Evolutionary conservation across 1,140 invertebrate species (phyloP), one percentile per base, ranked within the genome.

Genomic region (Mya arenaria): DNA sequence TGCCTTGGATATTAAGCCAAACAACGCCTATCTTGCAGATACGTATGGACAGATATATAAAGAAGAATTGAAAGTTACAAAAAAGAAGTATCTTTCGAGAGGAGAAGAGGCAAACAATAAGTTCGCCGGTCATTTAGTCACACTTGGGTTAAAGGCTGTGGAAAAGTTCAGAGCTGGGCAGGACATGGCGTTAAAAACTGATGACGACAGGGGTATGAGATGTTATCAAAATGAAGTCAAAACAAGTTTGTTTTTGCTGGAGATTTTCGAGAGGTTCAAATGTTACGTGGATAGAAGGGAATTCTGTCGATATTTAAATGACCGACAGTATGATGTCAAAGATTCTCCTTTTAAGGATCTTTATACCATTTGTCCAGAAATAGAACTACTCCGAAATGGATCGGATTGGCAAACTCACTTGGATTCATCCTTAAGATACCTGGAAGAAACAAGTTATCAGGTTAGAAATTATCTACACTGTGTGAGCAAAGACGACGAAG

Each of bases 1-100:
- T 17, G 48, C 23, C 10, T 44, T 52, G 23, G 13, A 30, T 19
- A 1, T 55, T 17, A 62, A 62, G 30, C 19, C n/a, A 3, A 32
- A 72, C 30, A 72, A 72, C 28, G 48, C 68, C 1, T 72, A 44
- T 55, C 30, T 72, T 15, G 4, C n/a, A 52, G 68, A 72, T 32
- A 72, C 68, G 4, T 55, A 72, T 55, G 68, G 68, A 15, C 17
- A 55, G 5, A 55, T 72, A 30, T 56, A n/a, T 23, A 72, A 72
- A 28, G 28, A 23, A 28, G 8, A 55, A 8, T 52, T 72, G 68
- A 30, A 28, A 32, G 23, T 8, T n/a, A 30, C 32, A 34, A 28
- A 36, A 23, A 19, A 41, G n/a, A 36, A 32, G n/a, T n/a, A 19
- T 23, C 15, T 74, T 2, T 32, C 39, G 30, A 72, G 25, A 36